Evolutionary conservation across 2,888 invertebrate genomes (phyloP).

Genomic region (Coleophora flavipennella): DNA sequence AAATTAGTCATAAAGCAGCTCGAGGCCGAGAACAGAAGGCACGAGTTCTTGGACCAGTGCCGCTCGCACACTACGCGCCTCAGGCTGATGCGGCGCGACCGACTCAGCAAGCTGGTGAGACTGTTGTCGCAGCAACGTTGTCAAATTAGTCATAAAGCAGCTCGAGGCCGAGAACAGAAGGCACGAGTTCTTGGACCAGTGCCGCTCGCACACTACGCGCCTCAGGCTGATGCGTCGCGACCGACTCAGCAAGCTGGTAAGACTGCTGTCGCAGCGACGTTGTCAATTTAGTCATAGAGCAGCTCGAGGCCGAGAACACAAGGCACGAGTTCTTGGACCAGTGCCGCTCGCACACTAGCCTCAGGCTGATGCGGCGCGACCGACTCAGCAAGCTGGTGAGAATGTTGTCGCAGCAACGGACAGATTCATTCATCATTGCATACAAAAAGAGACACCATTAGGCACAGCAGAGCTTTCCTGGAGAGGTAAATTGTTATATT

Average conservation of each 20-base stretch:
- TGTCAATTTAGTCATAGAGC: too few relatives aligned
- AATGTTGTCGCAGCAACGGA: too few relatives aligned
- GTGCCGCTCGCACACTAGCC: slow-evolving; percentile 82
- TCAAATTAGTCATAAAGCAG: slow-evolving; percentile 97
- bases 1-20: slow-evolving; percentile 97
- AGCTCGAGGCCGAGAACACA: slow-evolving; percentile 94
- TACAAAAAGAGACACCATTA: too few relatives aligned
- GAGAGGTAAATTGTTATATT: too few relatives aligned
- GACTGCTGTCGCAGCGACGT: too few relatives aligned
- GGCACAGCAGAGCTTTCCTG: too few relatives aligned
- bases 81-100: slow-evolving; percentile 87
- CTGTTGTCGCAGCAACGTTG: too few relatives aligned
- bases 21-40: slow-evolving; percentile 93
- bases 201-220: slow-evolving; percentile 81
- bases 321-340: slow-evolving; percentile 91
- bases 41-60: slow-evolving; percentile 90
- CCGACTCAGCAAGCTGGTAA: slow-evolving; percentile 60
- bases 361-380: slow-evolving; percentile 89
- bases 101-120: slow-evolving; percentile 58
- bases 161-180: slow-evolving; percentile 95
- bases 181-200: slow-evolving; percentile 90
- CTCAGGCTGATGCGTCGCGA: slow-evolving; percentile 89
- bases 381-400: slow-evolving; percentile 59
- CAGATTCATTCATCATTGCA: too few relatives aligned
- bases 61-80: slow-evolving; percentile 82